Evolutionary conservation across 2,113 vertebrate genomes (phyloP).

Genomic region (Alethe diademata): DNA sequence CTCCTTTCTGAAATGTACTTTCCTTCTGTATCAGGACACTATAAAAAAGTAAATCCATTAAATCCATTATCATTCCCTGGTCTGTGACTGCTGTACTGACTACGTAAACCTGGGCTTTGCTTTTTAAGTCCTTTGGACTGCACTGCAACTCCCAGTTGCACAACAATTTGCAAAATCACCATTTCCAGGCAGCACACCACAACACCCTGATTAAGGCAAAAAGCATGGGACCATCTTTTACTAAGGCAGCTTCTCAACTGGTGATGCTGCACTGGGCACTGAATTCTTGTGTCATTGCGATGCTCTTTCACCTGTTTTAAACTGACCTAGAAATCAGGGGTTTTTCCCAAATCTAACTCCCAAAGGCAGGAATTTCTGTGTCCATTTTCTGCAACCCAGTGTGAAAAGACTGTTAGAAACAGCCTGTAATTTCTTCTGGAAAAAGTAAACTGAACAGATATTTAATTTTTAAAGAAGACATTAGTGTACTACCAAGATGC

Average conservation of each 20-base stretch:
- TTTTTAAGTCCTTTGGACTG: background rate
- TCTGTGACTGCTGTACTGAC: background rate
- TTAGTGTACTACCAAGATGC: accelerated
- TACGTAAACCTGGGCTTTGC: background rate
- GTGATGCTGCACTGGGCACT: background rate
- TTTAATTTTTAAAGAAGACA: background rate
- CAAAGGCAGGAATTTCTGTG: background rate
- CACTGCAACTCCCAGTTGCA: background rate
- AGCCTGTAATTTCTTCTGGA: background rate
- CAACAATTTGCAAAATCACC: background rate
- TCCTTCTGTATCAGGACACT: background rate
- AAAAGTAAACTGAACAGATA: background rate
- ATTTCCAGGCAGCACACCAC: background rate
- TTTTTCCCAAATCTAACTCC: background rate
- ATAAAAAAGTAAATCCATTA: background rate
- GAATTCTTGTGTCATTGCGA: background rate
- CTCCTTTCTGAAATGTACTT: background rate
- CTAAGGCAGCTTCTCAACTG: background rate
- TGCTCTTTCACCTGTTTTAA: background rate
- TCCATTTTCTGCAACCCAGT: background rate
- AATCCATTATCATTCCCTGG: background rate
- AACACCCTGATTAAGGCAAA: background rate
- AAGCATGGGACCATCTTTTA: background rate
- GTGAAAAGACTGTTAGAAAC: background rate
- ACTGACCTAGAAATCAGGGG: background rate